These are phyloP conservation scores for Diloba caeruleocephala DNA, from an alignment of 2,888 invertebrate species.

Conservation along the genomic window DNA sequence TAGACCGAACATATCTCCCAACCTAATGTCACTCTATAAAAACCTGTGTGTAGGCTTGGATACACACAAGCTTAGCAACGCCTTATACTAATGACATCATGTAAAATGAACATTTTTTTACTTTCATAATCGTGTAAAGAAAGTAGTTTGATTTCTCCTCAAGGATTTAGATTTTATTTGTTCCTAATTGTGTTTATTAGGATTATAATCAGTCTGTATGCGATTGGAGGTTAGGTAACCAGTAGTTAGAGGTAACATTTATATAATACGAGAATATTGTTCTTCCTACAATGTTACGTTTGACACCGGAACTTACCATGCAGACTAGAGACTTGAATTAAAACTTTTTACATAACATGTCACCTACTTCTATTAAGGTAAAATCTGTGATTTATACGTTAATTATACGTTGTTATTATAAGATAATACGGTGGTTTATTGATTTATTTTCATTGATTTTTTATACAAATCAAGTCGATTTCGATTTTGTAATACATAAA, in stretches of 20 bases:
- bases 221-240: conserved; percentile 35
- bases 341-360: conserved; percentile 31
- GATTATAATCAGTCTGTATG: conserved; percentile 6
- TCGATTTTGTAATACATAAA: too few relatives aligned
- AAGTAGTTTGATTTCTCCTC: conserved; percentile 17
- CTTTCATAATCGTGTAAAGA: conserved; percentile 33
- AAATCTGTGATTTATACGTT: conserved; percentile 11
- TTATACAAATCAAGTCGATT: too few relatives aligned
- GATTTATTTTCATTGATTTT: conserved; percentile 10
- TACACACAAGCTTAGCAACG: background rate
- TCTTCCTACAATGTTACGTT: conserved; percentile 52
- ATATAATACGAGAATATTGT: conserved; percentile 45
- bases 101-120: conserved; percentile 22
- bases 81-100: conserved; percentile 20
- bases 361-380: conserved; percentile 23
- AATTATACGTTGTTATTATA: too few relatives aligned
- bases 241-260: conserved; percentile 23
- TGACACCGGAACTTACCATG: conserved; percentile 42
- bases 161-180: conserved; percentile 14
- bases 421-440: conserved; percentile 7
- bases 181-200: background rate
- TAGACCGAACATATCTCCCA: background rate
- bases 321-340: conserved; percentile 11
- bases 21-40: background rate
- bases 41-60: conserved; percentile 1